phyloP scores from a whole-genome alignment of 2,797 vertebrate genomes.

The Erpetoichthys calabaricus region DNA sequence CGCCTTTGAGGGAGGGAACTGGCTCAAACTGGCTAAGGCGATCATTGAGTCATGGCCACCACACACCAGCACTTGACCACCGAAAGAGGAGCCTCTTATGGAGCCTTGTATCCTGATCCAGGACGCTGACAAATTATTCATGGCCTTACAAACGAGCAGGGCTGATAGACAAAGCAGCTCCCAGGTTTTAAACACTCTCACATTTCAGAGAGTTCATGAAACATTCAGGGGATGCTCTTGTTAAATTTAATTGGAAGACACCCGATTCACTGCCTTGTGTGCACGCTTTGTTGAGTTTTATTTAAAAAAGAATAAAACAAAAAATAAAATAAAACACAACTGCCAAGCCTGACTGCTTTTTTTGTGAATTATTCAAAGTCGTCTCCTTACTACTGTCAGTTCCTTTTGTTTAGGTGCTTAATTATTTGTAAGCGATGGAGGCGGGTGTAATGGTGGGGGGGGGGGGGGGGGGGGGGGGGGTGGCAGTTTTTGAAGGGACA shows the following conservation, averaged over 20 bases:
- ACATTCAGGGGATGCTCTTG: slow-evolving; percentile 46
- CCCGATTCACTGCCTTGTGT: slow-evolving; percentile 23
- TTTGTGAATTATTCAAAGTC: slow-evolving; percentile 7
- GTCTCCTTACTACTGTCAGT: neutral
- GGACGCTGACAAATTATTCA: slow-evolving; percentile 11
- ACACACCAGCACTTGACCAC: slow-evolving; percentile 11
- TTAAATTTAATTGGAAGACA: slow-evolving; percentile 57
- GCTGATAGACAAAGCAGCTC: slow-evolving; percentile 12
- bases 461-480: neutral
- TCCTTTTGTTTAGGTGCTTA: accelerated
- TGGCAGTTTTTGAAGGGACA: too few relatives aligned
- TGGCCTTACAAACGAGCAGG: slow-evolving; percentile 5
- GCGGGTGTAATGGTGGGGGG: neutral
- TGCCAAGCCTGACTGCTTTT: slow-evolving; percentile 31
- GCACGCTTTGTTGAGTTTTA: slow-evolving; percentile 31
- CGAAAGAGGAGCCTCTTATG: neutral
- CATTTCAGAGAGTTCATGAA: slow-evolving; percentile 40
- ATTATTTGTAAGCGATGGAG: neutral
- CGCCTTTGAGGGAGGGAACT: slow-evolving; percentile 6
- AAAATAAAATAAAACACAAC: slow-evolving; percentile 16
- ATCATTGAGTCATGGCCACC: slow-evolving; percentile 14
- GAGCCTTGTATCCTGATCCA: neutral
- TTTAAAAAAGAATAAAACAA: slow-evolving; percentile 23
- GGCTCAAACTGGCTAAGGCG: slow-evolving; percentile 3
- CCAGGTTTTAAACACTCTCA: slow-evolving; percentile 23